Base-by-base conservation (phyloP, 2,797 vertebrate genomes). In the Heteromormyrus szaboi region DNA sequence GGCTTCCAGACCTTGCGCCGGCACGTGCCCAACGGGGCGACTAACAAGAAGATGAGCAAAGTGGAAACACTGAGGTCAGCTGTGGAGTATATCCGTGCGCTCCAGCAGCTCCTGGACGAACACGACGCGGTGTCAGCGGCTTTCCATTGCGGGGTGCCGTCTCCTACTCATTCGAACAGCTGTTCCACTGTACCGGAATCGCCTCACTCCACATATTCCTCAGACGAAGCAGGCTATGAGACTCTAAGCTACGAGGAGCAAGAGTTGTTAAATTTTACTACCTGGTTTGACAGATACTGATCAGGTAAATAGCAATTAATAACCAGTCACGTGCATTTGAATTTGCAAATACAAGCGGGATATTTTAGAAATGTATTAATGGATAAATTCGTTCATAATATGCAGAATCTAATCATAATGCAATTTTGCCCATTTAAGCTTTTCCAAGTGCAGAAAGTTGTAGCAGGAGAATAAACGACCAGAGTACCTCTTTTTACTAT, bases 1-100 rank as follows among this genome's bases (percentile, higher is more conserved):
- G 97, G 97, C 90, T 97, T 97, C 93, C 96, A 96, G 93, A 95
- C 96, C 1, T 94, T 97, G 51, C 95, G 97, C 53, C 95, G 97
- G 92, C 97, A 97, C 90, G 97, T 97, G 90, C 97, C 97, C 0
- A 95, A 94, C 92, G 94, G 94, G 56, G 95, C 95, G 46, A 95
- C 96, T 68, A 96, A 93, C 94, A 97, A 96, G 94, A 97, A 96
- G 95, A 95, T 97, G 95, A 97, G 97, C 93, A 97, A 97, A 83
- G 97, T 97, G 94, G 97, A 97, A 94, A 97, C 97, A 0, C 94
- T 97, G 65, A 95, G 97, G 89, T 97, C 97, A 0, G 97, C 97
- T 1, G 96, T 96, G 87, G 95, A 97, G 92, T 97, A 97, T 91
- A 97, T 97, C 92, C 95, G 96, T 12, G 97, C 96, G 14, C 91